Base-by-base conservation (phyloP, 2,797 vertebrate species). In the Poecilia picta region DNA sequence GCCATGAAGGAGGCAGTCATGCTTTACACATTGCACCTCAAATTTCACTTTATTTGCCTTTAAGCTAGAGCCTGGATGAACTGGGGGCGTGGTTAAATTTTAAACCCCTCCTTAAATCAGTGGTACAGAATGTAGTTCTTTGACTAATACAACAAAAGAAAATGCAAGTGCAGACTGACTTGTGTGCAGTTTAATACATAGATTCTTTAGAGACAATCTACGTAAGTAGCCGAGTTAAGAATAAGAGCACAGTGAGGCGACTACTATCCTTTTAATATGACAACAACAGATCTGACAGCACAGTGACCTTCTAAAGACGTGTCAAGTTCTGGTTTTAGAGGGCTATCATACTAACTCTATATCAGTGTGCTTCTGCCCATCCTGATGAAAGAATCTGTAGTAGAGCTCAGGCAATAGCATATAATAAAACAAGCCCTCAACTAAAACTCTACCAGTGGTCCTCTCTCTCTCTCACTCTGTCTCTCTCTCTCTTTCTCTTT, bases 221-320 rank as follows among this genome's bases (percentile, higher is more conserved):
- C 51, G 8, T 10, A 75, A 76, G 80, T 78, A 57, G 76, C 74
- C 82, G 80, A 76, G 80, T 87, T 80, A 87, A 75, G 80, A 72
- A 78, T 81, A 84, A 84, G 81, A 89, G 84, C 59, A 87, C 83
- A 90, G 88, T 79, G 79, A 91, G 74, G 75, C 77, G 59, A 77
- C 85, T 31, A 81, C 71, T 49, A 75, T 78, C 77, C 79, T 68
- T 78, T 88, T 85, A 78, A 57, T 80, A 82, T 23, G 41, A 90
- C 74, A 84, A 87, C 85, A 88, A 81, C 72, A 80, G 75, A 89
- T 85, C 83, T 88, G 89, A 92, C 88, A 88, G 85, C 81, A 78
- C 76, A 73, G 80, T 70, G 74, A 84, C 72, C 74, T 79, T 43
- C 20, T 64, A 53, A 62, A 82, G 76, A 80, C 62, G 83, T 0